phyloP scores from a whole-genome alignment of 2,113 vertebrate species.

The Rhabdornis inornatus region DNA sequence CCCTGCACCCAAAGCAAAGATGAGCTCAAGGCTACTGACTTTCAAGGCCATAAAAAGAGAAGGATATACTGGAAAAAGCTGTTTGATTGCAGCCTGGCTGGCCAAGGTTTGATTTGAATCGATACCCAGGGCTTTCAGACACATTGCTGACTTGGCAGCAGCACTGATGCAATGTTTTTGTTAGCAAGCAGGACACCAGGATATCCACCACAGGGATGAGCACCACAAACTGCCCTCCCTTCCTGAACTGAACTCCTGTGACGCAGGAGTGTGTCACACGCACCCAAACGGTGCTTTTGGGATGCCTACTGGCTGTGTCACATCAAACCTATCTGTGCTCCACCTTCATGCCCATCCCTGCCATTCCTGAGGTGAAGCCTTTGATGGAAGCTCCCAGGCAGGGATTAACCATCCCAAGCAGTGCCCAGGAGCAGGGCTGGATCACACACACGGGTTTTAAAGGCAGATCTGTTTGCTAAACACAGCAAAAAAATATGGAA shows the following conservation, averaged over 20 bases:
- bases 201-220: background rate
- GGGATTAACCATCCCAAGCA: background rate
- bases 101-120: background rate
- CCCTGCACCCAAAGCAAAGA: background rate
- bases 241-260: background rate
- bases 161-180: background rate
- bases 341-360: background rate
- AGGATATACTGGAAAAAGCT: background rate
- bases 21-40: background rate
- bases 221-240: background rate
- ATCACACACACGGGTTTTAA: background rate
- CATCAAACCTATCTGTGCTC: background rate
- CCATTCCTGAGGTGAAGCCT: background rate
- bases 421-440: background rate
- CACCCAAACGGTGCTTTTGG: accelerated
- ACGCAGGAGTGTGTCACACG: background rate
- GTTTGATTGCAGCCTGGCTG: background rate
- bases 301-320: background rate
- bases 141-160: background rate
- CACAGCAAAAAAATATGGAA: background rate
- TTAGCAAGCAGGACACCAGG: background rate
- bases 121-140: background rate
- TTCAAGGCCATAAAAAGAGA: background rate
- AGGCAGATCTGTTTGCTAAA: background rate
- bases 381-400: background rate